These are phyloP conservation scores for Zaprionus lineosus DNA, from an alignment of 2,888 invertebrate genomes.

Conservation along the genomic window DNA sequence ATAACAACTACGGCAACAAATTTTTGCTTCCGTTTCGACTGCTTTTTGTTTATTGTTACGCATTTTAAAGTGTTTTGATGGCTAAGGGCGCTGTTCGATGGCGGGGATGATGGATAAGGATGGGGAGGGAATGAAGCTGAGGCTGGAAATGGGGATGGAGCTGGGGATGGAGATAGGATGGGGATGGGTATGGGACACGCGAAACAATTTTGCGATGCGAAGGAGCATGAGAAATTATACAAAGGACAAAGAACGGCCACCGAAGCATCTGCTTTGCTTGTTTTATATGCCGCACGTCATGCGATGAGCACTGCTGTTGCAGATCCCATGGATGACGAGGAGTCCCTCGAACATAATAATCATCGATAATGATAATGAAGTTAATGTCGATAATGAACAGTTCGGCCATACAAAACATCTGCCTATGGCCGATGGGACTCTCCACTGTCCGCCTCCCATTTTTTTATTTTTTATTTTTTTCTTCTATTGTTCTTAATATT, in stretches of 20 bases:
- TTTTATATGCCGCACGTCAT: slow-evolving; percentile 26
- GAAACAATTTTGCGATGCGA: slow-evolving; percentile 58
- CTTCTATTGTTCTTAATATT: slow-evolving; percentile 53
- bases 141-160: no score
- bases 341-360: no score
- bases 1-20: slow-evolving; percentile 6
- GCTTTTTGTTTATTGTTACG: slow-evolving; percentile 65
- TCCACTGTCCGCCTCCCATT: slow-evolving; percentile 22
- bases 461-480: slow-evolving; percentile 7
- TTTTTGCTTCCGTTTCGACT: slow-evolving; percentile 36
- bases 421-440: slow-evolving; percentile 37
- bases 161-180: no score
- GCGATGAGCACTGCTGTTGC: slow-evolving; percentile 20
- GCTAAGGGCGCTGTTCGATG: neutral
- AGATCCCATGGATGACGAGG: slow-evolving; percentile 5
- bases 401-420: slow-evolving; percentile 27
- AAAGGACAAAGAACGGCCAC: slow-evolving; percentile 41
- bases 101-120: no score
- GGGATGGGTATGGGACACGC: slow-evolving; percentile 6
- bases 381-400: slow-evolving; percentile 13
- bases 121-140: no score
- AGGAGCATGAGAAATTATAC: slow-evolving; percentile 70
- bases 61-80: slow-evolving; percentile 38
- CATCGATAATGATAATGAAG: slow-evolving; percentile 9
- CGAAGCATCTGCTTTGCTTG: slow-evolving; percentile 29